phyloP scores from a whole-genome alignment of 2,888 invertebrate genomes.

The Himalopsyche tibetana region DNA sequence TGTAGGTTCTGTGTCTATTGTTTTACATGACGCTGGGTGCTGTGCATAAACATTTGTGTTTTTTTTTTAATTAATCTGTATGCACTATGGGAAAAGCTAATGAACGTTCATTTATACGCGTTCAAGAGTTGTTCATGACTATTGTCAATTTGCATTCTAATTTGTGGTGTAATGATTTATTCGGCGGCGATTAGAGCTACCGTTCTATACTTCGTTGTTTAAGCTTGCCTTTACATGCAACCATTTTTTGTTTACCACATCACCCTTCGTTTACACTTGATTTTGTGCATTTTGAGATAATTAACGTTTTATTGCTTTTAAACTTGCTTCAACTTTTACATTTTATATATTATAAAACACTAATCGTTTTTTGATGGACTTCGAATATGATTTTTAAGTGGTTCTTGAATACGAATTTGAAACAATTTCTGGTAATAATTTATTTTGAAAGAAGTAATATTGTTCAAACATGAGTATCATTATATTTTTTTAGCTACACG shows the following conservation, averaged over 20 bases:
- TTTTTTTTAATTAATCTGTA: background rate
- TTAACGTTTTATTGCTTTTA: background rate
- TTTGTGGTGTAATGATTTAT: conserved; percentile 27
- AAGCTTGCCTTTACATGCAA: conserved; percentile 26
- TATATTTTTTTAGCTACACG: no score
- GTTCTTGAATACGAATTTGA: no score
- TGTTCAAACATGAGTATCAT: no score
- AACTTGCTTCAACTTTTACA: background rate
- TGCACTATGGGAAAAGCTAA: conserved; percentile 1
- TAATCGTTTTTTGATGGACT: no score
- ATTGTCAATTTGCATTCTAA: conserved; percentile 31
- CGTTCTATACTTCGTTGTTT: background rate
- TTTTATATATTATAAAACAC: no score
- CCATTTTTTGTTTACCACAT: background rate
- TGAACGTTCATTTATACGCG: background rate
- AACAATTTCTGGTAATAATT: no score
- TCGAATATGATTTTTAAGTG: no score
- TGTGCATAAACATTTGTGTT: background rate
- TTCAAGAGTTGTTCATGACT: conserved; percentile 22
- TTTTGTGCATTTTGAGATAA: background rate
- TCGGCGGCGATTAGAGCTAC: conserved; percentile 17
- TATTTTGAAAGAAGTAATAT: no score
- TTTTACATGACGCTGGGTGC: background rate
- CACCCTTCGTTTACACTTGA: background rate
- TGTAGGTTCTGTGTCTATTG: background rate